These are phyloP conservation scores for Channa argus DNA, from an alignment of 2,113 vertebrate species.

Conservation along the genomic window DNA sequence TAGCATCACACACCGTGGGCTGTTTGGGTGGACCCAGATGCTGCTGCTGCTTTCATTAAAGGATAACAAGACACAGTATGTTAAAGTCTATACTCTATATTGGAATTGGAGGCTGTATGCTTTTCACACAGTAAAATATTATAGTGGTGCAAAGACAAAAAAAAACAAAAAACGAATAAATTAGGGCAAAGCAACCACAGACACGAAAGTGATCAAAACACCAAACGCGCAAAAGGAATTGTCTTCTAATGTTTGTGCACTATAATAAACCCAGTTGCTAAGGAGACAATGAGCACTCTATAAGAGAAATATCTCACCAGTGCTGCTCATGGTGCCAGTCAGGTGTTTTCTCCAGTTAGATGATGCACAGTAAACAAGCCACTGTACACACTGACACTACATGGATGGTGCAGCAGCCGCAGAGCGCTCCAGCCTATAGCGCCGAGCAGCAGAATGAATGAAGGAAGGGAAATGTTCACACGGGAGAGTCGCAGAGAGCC, in stretches of 20 bases:
- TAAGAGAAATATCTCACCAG: slow-evolving; percentile 56
- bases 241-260: not conserved
- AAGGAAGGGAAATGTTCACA: not conserved
- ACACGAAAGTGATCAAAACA: not conserved
- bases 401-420: slow-evolving; percentile 63
- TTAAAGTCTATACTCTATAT: no score
- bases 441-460: slow-evolving; percentile 14
- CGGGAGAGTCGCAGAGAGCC: slow-evolving; percentile 7
- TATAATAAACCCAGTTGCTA: no score
- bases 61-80: not conserved
- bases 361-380: slow-evolving; percentile 63
- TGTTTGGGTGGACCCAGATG: not conserved
- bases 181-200: not conserved
- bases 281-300: not conserved
- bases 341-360: slow-evolving; percentile 49
- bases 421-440: slow-evolving; percentile 23
- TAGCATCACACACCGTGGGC: not conserved
- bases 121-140: not conserved
- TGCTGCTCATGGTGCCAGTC: slow-evolving; percentile 74
- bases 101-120: no score
- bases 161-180: not conserved
- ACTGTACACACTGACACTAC: slow-evolving; percentile 61
- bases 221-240: not conserved
- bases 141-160: not conserved
- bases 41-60: not conserved